Percentiles rank a stretch among this genome's conserved stretches.
Conservation (phyloP, 1,140 invertebrate genomes). For the Megalopta genalis region DNA sequence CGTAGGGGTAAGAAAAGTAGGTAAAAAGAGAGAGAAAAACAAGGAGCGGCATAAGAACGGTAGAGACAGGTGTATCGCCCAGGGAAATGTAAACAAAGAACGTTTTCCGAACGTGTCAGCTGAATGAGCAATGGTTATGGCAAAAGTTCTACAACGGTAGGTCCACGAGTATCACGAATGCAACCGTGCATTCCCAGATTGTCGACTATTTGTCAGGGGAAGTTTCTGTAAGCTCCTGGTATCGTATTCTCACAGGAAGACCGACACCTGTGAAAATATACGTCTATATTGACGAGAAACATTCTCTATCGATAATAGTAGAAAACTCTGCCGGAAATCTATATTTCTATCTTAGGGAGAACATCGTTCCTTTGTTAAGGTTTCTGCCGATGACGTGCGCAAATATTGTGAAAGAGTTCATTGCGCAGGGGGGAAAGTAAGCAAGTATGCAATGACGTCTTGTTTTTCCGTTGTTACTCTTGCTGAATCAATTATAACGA, state of each 20-base stretch:
- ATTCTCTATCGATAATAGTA: background rate
- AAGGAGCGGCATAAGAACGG: background rate
- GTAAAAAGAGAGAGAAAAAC: background rate
- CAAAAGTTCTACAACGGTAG: slow-evolving; percentile 52
- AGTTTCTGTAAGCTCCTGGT: slow-evolving; percentile 14
- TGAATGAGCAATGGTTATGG: slow-evolving; percentile 65
- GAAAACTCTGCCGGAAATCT: background rate
- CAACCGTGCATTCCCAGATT: slow-evolving; percentile 35
- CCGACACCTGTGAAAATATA: background rate
- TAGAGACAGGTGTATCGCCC: slow-evolving; percentile 27
- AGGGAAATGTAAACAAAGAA: slow-evolving; percentile 61
- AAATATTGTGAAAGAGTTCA: background rate
- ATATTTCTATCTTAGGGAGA: background rate
- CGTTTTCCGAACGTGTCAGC: slow-evolving; percentile 59
- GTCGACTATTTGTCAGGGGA: slow-evolving; percentile 57
- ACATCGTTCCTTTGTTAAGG: background rate
- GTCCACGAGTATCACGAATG: slow-evolving; percentile 25
- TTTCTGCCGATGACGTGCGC: background rate
- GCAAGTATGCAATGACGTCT: too few relatives aligned
- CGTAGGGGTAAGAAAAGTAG: background rate
- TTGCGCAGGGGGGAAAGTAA: too few relatives aligned
- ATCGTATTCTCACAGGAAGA: background rate
- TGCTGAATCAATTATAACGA: too few relatives aligned
- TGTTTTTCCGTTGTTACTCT: too few relatives aligned
- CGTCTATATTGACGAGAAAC: background rate